These are phyloP conservation scores for Agrypnia vestita DNA, from an alignment of 1,140 invertebrate genomes.

Conservation along the genomic window DNA sequence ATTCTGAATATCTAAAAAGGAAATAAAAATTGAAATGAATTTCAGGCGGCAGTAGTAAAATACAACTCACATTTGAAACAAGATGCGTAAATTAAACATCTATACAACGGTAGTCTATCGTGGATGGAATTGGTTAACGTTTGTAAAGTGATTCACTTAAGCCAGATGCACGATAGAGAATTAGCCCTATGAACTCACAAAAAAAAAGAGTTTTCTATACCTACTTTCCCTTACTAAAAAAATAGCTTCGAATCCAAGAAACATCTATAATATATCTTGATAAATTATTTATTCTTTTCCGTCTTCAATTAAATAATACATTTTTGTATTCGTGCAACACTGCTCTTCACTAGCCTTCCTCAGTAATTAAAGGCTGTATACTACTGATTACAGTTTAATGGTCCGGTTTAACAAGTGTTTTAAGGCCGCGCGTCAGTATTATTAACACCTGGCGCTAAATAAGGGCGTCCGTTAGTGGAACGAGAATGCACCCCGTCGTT, in stretches of 20 bases:
- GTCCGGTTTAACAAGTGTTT: not conserved
- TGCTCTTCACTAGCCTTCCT: not conserved
- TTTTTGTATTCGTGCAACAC: not conserved
- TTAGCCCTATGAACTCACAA: too few species aligned
- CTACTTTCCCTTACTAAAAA: too few species aligned
- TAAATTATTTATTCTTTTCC: not conserved
- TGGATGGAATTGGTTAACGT: too few species aligned
- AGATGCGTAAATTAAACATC: too few species aligned
- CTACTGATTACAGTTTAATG: not conserved
- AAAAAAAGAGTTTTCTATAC: too few species aligned
- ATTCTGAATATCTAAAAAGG: too few species aligned
- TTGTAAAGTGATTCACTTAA: too few species aligned
- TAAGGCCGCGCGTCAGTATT: slow-evolving; percentile 3
- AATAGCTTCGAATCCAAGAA: not conserved
- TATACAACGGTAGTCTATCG: too few species aligned
- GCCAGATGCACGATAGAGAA: too few species aligned
- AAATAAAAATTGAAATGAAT: too few species aligned
- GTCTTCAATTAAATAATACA: not conserved
- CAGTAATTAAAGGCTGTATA: not conserved
- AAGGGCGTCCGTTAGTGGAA: slow-evolving; percentile 32
- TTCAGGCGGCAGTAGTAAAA: too few species aligned
- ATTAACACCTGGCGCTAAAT: slow-evolving; percentile 40
- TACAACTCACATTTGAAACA: too few species aligned
- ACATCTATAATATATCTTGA: not conserved
- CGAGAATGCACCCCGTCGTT: slow-evolving; percentile 31